Evolutionary conservation across 2,888 invertebrate genomes (phyloP).

Genomic region (Tetranychus truncatus): DNA sequence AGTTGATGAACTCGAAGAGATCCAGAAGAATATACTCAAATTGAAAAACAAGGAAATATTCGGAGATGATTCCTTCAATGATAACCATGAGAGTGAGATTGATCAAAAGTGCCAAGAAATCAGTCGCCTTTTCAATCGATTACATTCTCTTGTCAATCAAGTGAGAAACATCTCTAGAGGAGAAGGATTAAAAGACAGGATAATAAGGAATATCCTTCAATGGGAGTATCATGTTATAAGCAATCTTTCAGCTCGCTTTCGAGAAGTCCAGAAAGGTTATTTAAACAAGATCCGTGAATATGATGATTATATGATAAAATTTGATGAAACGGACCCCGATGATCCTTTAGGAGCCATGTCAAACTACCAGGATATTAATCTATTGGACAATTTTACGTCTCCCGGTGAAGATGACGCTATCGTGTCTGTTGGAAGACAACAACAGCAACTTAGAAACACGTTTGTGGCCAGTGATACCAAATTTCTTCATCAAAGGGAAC

Average conservation of each 20-base stretch:
- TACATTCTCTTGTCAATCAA: conserved; percentile 20
- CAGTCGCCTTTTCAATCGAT: conserved; percentile 19
- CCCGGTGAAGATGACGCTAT: neutral
- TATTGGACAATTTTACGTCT: conserved; percentile 4
- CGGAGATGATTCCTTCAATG: conserved; percentile 16
- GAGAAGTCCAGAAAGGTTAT: conserved; percentile 19
- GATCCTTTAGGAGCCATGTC: conserved; percentile 1
- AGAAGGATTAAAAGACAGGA: conserved; percentile 11
- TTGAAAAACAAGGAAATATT: conserved; percentile 18
- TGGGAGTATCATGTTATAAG: conserved; percentile 18
- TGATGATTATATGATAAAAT: conserved; percentile 16
- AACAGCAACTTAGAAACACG: conserved; percentile 10
- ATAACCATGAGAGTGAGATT: conserved; percentile 20
- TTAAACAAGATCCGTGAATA: conserved; percentile 19
- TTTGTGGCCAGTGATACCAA: conserved; percentile 36
- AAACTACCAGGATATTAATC: neutral
- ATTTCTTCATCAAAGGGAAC: conserved; percentile 51
- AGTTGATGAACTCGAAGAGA: conserved; percentile 20
- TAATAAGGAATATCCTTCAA: conserved; percentile 22
- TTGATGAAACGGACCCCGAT: conserved; percentile 3
- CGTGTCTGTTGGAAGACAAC: neutral
- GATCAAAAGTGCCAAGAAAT: conserved; percentile 20
- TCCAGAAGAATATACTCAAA: conserved; percentile 18
- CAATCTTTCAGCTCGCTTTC: conserved; percentile 17
- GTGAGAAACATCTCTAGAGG: conserved; percentile 13